phyloP scores from a whole-genome alignment of 2,888 invertebrate species.

The Aporophyla nigra region DNA sequence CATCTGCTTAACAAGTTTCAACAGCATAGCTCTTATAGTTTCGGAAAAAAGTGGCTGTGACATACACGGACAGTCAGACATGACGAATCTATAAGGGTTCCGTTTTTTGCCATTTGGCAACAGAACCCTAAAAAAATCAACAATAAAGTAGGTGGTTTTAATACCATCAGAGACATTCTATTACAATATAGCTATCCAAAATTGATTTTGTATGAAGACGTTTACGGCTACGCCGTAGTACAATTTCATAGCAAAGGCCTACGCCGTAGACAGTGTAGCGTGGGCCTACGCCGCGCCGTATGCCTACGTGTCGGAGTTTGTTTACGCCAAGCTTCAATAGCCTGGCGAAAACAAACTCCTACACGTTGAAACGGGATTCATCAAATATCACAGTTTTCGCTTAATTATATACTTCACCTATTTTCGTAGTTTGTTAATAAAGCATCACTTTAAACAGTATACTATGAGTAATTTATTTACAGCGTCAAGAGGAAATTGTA shows the following conservation, averaged over 20 bases:
- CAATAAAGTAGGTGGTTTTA: neutral
- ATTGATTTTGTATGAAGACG: neutral
- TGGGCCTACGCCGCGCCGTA: neutral
- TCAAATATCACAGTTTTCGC: neutral
- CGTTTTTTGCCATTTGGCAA: too few species aligned
- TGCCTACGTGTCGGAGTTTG: too few species aligned
- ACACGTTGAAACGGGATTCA: slow-evolving; percentile 1
- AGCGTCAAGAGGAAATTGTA: neutral
- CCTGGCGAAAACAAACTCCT: slow-evolving; percentile 23
- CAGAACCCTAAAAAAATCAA: too few species aligned
- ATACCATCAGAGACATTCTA: neutral
- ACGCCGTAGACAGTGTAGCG: slow-evolving; percentile 8
- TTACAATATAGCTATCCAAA: neutral
- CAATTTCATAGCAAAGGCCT: slow-evolving; percentile 13
- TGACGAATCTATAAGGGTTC: too few species aligned
- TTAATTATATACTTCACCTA: slow-evolving; percentile 1
- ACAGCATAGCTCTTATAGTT: too few species aligned
- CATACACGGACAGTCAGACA: too few species aligned
- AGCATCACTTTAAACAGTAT: neutral
- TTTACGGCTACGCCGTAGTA: slow-evolving; percentile 10
- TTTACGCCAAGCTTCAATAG: neutral
- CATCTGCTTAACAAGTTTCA: too few species aligned
- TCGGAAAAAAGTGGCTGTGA: too few species aligned
- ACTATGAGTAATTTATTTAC: neutral
- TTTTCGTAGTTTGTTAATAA: neutral